Conservation (phyloP, 2,113 vertebrate genomes). For the Marmota monax region DNA sequence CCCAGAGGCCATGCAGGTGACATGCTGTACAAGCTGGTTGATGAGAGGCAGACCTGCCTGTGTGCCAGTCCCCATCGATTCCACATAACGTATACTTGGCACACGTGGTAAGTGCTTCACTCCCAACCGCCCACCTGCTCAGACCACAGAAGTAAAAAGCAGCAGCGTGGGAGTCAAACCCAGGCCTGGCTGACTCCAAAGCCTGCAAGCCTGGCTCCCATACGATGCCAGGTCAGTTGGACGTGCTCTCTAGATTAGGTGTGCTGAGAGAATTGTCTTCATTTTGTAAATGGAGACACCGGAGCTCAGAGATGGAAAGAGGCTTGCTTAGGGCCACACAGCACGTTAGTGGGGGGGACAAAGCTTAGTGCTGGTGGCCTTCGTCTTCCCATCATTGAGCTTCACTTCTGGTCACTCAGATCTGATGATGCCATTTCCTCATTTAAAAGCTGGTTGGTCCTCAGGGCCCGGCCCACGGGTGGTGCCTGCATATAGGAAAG, state of each 20-base stretch:
- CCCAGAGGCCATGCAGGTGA: rapidly evolving
- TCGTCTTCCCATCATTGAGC: background rate
- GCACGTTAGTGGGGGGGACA: background rate
- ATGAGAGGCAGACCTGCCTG: no score
- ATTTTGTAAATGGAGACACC: background rate
- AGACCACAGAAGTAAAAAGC: background rate
- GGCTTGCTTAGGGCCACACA: no score
- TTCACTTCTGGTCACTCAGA: background rate
- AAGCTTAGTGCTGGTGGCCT: background rate
- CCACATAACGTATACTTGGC: background rate
- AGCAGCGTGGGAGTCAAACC: background rate
- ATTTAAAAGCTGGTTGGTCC: background rate
- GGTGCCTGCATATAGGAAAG: background rate
- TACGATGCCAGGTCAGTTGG: background rate
- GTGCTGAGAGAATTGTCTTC: background rate
- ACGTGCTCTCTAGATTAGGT: rapidly evolving
- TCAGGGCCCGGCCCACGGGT: no score
- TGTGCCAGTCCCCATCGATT: background rate
- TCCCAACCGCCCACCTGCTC: no score
- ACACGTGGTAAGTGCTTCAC: background rate
- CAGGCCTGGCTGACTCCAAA: background rate
- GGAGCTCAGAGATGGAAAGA: background rate
- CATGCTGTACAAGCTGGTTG: background rate
- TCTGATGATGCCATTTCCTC: background rate
- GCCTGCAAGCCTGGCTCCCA: background rate